These are phyloP conservation scores for Tachina lurida DNA, from an alignment of 2,888 invertebrate species.

Conservation along the genomic window DNA sequence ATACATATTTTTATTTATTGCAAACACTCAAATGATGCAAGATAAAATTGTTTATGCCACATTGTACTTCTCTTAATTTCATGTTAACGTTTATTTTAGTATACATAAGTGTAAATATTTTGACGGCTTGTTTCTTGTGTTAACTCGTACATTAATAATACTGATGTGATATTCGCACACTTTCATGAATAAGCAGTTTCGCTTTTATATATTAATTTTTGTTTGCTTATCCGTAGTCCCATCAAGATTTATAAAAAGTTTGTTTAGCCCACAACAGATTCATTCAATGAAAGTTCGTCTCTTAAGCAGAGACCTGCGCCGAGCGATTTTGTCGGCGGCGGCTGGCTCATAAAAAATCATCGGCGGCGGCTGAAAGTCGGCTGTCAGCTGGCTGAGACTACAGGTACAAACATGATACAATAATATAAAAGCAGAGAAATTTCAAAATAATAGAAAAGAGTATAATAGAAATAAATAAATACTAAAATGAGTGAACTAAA, in stretches of 20 bases:
- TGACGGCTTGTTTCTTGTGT: background rate
- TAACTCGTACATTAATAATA: background rate
- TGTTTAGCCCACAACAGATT: background rate
- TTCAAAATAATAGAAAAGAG: no score
- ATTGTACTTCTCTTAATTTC: constrained; percentile 25
- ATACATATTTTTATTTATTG: background rate
- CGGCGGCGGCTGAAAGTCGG: no score
- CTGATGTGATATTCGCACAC: background rate
- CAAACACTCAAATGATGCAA: background rate
- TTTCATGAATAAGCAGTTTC: background rate
- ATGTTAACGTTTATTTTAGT: constrained; percentile 10
- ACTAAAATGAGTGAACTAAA: no score
- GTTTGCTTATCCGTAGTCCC: background rate
- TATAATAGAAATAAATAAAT: no score
- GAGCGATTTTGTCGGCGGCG: no score
- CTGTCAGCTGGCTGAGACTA: no score
- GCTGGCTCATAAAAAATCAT: no score
- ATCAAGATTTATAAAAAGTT: constrained; percentile 7
- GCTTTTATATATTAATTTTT: background rate
- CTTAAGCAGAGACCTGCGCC: no score
- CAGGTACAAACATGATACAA: no score
- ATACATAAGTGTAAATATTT: background rate
- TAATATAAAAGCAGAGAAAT: no score
- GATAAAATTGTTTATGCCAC: background rate
- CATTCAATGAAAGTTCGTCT: no score